A percentile compares a stretch with the other conserved stretches of the same genome.
Evolutionary conservation across 1,140 invertebrate species (phyloP).

Genomic region (Meteorus sp.): DNA sequence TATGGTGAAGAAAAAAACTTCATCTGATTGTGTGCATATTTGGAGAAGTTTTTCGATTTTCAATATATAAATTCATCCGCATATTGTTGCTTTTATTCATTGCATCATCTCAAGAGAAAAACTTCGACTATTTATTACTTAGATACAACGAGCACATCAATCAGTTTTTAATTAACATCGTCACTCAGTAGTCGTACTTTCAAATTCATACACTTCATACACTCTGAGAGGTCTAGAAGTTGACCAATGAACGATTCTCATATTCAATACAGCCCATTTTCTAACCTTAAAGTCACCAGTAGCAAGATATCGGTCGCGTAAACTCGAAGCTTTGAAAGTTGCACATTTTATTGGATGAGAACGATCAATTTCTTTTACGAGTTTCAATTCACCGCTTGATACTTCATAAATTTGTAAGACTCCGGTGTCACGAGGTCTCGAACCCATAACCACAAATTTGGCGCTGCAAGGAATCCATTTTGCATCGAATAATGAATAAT

Average conservation of each 20-base stretch:
- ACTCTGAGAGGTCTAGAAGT: too few species aligned
- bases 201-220: too few species aligned
- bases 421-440: slow-evolving; percentile 79
- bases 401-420: slow-evolving; percentile 88
- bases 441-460: slow-evolving; percentile 89
- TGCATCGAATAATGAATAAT: slow-evolving; percentile 88
- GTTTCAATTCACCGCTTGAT: slow-evolving; percentile 69
- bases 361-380: slow-evolving; percentile 75
- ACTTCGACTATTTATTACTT: too few species aligned
- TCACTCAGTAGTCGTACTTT: too few species aligned
- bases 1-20: too few species aligned
- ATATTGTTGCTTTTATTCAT: too few species aligned
- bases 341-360: slow-evolving; percentile 88
- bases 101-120: too few species aligned
- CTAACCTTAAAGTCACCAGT: slow-evolving; percentile 90
- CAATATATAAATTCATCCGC: too few species aligned
- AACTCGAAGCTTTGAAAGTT: slow-evolving; percentile 85
- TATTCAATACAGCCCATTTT: background rate
- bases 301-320: slow-evolving; percentile 79
- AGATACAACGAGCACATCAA: too few species aligned
- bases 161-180: too few species aligned
- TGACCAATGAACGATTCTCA: background rate
- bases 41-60: too few species aligned
- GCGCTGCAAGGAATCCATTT: slow-evolving; percentile 94
- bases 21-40: too few species aligned